Base-by-base conservation (phyloP, 2,113 vertebrate species). In the Camelus dromedarius region DNA sequence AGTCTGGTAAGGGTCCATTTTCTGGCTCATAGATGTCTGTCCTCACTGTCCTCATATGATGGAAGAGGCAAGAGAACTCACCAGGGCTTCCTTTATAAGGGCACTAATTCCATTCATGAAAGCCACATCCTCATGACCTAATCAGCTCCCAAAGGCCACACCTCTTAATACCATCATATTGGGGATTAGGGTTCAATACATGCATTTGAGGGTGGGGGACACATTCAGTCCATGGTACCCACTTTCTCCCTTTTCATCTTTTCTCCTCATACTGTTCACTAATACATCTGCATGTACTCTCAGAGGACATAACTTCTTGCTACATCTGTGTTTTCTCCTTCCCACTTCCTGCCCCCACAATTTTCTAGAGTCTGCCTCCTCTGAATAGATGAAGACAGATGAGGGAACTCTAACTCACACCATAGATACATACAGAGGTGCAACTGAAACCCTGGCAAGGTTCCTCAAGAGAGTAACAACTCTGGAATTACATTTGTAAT, bases 401-500 rank as follows among this genome's bases (percentile, higher is more conserved):
- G 9, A 4, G 13, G 2, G 7, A 67, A 50, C 32, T 66, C 18
- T 8, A 30, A n/a, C 16, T 92, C 79, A 48, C 38, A 35, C n/a
- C 5, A 5, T 2, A 12, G 79, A 80, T 30, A 66, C 52, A 52
- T 13, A 11, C 13, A 46, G 50, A 66, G 19, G 4, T 69, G 26
- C 24, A 67, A 32, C 8, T 54, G 60, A 92, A 92, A 84, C 38
- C 50, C 67, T 54, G 56, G 58, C 28, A 42, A 81, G 66, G 26
- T 72, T 56, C 85, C 54, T 91, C 60, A 32, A 42, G 38, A 42
- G 81, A 80, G 19, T 77, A 18, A 70, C 67, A 80, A 19, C 64
- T 87, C 66, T 50, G 52, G 85, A 91, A 88, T 77, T 76, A 77
- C 7, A 38, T 66, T 73, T 88, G 58, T 50, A 85, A 89, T 46